Evolutionary conservation across 2,888 invertebrate species (phyloP).

Genomic region (Branchellion lobata): DNA sequence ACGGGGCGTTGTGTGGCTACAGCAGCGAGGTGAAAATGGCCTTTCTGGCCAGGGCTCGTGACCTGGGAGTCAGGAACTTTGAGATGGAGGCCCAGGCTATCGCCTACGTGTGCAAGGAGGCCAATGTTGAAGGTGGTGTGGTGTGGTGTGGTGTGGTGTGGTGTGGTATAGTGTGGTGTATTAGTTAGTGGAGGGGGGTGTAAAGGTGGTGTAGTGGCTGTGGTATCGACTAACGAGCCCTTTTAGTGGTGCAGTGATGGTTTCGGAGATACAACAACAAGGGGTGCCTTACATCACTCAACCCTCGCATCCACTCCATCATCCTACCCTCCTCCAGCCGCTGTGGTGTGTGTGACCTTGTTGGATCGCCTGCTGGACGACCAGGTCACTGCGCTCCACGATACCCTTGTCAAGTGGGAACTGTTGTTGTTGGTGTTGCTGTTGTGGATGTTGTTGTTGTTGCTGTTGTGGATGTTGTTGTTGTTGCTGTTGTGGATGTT

Average conservation of each 20-base stretch:
- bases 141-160: background rate
- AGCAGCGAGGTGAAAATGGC: conserved; percentile 84
- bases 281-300: too few relatives aligned
- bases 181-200: too few relatives aligned
- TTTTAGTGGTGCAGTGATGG: too few relatives aligned
- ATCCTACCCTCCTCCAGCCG: too few relatives aligned
- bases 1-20: conserved; percentile 94
- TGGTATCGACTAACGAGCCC: too few relatives aligned
- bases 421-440: too few relatives aligned
- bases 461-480: too few relatives aligned
- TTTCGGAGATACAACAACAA: too few relatives aligned
- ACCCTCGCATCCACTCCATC: too few relatives aligned
- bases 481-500: too few relatives aligned
- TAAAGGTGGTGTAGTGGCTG: conserved; percentile 68
- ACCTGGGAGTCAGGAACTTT: conserved; percentile 82
- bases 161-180: background rate
- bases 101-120: conserved; percentile 87
- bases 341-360: conserved; percentile 89
- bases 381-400: conserved; percentile 84
- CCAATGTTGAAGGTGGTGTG: conserved; percentile 74
- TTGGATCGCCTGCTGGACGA: conserved; percentile 89
- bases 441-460: too few relatives aligned
- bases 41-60: conserved; percentile 69
- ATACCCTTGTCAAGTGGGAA: conserved; percentile 87
- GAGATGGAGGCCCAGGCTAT: conserved; percentile 96